A percentile compares a stretch with the other conserved stretches of the same genome.
phyloP scores from a whole-genome alignment of 2,888 invertebrate genomes.

The Lasioglossum vierecki region DNA sequence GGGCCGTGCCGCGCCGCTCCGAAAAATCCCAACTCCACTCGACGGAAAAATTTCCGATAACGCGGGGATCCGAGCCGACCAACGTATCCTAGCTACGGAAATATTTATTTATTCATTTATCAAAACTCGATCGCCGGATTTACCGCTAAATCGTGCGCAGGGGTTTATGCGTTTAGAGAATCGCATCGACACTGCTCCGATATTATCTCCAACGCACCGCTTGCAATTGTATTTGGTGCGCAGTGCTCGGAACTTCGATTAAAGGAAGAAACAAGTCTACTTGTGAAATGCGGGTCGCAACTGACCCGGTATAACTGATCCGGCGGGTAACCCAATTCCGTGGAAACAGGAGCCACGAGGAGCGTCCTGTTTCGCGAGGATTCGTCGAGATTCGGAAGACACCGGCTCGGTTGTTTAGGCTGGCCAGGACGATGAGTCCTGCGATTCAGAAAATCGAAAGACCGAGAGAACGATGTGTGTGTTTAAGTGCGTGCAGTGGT shows the following conservation, averaged over 20 bases:
- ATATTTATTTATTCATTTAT: slow-evolving; percentile 8
- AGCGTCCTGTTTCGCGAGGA: not conserved
- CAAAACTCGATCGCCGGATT: not conserved
- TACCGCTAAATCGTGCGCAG: not conserved
- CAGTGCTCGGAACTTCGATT: not conserved
- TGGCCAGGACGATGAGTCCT: slow-evolving; percentile 62
- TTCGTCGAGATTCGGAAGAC: not conserved
- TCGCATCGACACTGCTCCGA: too few species aligned
- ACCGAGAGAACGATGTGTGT: slow-evolving; percentile 27
- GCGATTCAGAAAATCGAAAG: slow-evolving; percentile 30
- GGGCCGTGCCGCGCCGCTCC: not conserved
- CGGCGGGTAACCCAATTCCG: slow-evolving; percentile 9
- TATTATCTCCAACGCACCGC: too few species aligned
- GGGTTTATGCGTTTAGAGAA: too few species aligned
- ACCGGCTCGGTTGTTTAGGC: slow-evolving; percentile 64
- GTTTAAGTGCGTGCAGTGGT: slow-evolving; percentile 47
- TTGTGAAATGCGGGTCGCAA: not conserved
- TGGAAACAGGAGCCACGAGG: slow-evolving; percentile 3
- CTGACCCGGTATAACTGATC: not conserved
- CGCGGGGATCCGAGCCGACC: not conserved
- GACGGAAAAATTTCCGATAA: not conserved
- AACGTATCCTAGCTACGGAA: not conserved
- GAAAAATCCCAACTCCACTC: not conserved
- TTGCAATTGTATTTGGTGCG: too few species aligned
- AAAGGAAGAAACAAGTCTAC: too few species aligned